Evolutionary conservation across 1,140 invertebrate genomes (phyloP).

Genomic region (Drosophila bifasciata): DNA sequence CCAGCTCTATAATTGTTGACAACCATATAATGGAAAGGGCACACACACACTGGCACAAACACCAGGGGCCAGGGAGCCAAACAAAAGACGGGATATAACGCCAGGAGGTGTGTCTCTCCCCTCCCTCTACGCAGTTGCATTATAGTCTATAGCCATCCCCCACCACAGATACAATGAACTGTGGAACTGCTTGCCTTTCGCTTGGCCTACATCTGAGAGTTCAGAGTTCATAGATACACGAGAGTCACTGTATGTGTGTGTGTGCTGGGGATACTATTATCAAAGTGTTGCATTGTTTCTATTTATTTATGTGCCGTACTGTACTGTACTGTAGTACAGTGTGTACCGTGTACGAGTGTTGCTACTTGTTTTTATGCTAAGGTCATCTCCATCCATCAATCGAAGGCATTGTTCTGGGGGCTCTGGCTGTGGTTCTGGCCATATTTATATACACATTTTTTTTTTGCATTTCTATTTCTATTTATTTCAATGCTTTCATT

Average conservation of each 20-base stretch:
- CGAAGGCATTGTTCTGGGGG: conserved; percentile 46
- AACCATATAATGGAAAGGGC: conserved; percentile 41
- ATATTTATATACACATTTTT: conserved; percentile 77
- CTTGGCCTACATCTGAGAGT: conserved; percentile 7
- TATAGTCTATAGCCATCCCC: no score
- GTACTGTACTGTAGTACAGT: not conserved
- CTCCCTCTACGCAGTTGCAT: no score
- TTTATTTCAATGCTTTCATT: conserved; percentile 68
- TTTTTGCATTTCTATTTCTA: conserved; percentile 72
- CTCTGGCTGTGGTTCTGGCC: not conserved
- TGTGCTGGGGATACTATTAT: conserved; percentile 58
- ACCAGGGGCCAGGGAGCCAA: conserved; percentile 6
- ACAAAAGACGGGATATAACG: conserved; percentile 45
- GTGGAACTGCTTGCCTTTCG: not conserved
- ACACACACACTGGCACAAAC: conserved; percentile 1
- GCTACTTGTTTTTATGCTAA: conserved; percentile 51
- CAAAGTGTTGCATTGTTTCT: conserved; percentile 61
- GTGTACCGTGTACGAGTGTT: conserved; percentile 10
- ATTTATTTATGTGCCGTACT: conserved; percentile 38
- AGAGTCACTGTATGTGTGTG: not conserved
- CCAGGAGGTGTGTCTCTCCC: conserved; percentile 6
- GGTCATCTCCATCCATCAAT: no score
- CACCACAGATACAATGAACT: conserved; percentile 11
- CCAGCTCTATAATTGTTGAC: conserved; percentile 55
- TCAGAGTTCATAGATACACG: no score